Base-by-base conservation (phyloP, 2,888 invertebrate species). In the Sphinx pinastri region DNA sequence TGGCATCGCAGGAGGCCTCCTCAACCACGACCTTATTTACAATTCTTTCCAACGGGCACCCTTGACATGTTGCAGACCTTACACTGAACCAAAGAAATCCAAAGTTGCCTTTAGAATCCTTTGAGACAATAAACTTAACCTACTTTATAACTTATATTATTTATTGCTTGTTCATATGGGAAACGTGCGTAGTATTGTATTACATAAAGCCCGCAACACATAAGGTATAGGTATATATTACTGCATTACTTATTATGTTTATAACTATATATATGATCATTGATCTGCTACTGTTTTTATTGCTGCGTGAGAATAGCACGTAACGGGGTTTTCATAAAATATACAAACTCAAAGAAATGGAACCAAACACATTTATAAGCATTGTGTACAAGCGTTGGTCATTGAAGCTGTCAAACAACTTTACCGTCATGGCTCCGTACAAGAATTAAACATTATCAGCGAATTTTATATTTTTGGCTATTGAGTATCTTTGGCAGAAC, bases 331-430 rank as follows among this genome's bases (percentile, higher is more conserved):
- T 60, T 19, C 63, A 47, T 52, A 51, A 45, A 69, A 69, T 54
- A 63, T 52, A 63, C 49, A 69, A 19, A 63, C n/a, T 69, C 54
- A 69, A 19, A 69, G 19, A 13, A 63, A 54, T 45, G 31, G 52
- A 69, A 63, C 52, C 54, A 68, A 55, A 68, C 0, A 63, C 63
- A 63, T 19, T 47, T 63, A 63, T 7, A 63, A 63, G 63, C 63
- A 16, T 8, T 63, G 63, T 63, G 19, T 63, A 63, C 63, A 63
- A 63, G 63, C 63, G 49, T 19, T 19, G 1, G 12, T 49, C 49
- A 49, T 47, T 19, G 13, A 47, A 63, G 19, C 63, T 63, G 63
- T 63, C 54, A 47, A 60, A 76, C 73, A 73, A 75, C 72, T 49
- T 16, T 16, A 19, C 13, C 19, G 47, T 11, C 63, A 63, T 49